Evolutionary conservation across 2,113 vertebrate species (phyloP).

Genomic region (Neogale vison): DNA sequence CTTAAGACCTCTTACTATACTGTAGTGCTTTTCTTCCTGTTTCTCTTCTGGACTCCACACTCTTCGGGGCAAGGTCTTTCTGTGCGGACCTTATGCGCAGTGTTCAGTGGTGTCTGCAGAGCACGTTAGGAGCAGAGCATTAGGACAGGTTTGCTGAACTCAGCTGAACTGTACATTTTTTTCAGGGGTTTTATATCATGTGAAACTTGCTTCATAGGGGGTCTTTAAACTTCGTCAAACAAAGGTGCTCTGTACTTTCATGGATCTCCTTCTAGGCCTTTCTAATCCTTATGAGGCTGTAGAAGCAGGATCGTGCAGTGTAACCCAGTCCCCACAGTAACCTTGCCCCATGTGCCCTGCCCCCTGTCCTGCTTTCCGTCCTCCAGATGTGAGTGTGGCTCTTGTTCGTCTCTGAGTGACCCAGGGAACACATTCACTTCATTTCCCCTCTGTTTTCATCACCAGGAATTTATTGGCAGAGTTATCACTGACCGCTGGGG

Average conservation of each 20-base stretch:
- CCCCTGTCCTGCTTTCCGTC: background rate
- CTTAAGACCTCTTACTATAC: background rate
- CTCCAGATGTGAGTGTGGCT: background rate
- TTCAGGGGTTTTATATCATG: background rate
- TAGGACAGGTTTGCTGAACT: background rate
- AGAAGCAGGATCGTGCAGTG: background rate
- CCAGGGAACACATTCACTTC: background rate
- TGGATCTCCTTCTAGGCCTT: background rate
- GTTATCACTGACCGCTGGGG: background rate
- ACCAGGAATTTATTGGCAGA: background rate
- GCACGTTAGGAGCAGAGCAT: accelerated
- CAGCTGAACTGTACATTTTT: background rate
- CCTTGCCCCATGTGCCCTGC: accelerated
- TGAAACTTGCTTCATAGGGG: slow-evolving; percentile 17
- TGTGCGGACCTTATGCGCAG: background rate
- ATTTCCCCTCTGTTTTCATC: background rate
- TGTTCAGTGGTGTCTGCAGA: background rate
- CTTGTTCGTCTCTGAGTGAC: background rate
- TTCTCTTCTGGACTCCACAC: background rate
- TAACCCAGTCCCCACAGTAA: background rate
- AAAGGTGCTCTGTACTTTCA: background rate
- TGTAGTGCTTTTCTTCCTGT: background rate
- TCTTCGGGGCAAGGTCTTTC: background rate
- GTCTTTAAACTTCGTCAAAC: background rate
- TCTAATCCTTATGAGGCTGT: background rate